Conservation (phyloP, 1,140 invertebrate species). For the Drosophila lowei region DNA sequence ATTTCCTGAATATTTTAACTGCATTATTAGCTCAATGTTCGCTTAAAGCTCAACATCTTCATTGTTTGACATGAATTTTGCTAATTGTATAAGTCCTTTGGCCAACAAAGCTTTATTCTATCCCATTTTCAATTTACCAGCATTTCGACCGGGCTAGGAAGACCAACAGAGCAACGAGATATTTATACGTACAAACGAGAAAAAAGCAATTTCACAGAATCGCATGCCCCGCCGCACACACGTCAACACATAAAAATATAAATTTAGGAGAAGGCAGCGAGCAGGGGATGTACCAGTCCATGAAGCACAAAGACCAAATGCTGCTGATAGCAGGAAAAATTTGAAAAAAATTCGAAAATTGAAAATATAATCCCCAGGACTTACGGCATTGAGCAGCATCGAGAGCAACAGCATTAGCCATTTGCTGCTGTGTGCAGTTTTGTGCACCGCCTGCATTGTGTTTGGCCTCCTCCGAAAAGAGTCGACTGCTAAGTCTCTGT, state of each 20-base stretch:
- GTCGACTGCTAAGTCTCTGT: conserved; percentile 20
- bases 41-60: no score
- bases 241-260: conserved; percentile 29
- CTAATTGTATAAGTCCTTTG: conserved; percentile 6
- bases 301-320: conserved; percentile 23
- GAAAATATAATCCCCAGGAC: conserved; percentile 72
- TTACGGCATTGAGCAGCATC: conserved; percentile 75
- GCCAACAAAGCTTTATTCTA: background rate
- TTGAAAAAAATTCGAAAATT: conserved; percentile 54
- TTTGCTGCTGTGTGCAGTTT: conserved; percentile 62
- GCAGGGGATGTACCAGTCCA: conserved; percentile 2
- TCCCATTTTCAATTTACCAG: conserved; percentile 5
- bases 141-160: background rate
- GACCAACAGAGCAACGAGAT: no score
- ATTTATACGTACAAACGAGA: background rate
- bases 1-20: no score
- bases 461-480: conserved; percentile 8
- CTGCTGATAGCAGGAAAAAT: conserved; percentile 37
- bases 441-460: conserved; percentile 70
- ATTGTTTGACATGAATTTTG: no score
- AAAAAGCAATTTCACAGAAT: conserved; percentile 42
- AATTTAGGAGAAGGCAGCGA: conserved; percentile 41
- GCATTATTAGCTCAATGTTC: background rate
- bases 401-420: conserved; percentile 65
- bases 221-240: conserved; percentile 52